These are phyloP conservation scores for Heteropelma amictum DNA, from an alignment of 2,888 invertebrate genomes.

Conservation along the genomic window DNA sequence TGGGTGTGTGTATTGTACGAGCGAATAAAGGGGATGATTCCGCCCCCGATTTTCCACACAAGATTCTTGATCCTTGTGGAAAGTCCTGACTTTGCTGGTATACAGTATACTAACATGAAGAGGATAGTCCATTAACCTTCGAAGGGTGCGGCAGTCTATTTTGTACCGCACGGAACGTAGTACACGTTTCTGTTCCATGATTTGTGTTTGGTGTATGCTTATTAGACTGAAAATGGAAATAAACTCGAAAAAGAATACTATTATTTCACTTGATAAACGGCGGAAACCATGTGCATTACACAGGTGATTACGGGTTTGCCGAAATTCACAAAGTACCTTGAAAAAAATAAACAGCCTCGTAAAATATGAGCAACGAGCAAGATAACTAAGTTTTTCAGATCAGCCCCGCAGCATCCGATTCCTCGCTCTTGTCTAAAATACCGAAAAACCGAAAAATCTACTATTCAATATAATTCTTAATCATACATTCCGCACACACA, in stretches of 20 bases:
- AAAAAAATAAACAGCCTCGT: too few species aligned
- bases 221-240: background rate
- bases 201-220: background rate
- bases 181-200: background rate
- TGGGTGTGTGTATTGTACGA: background rate
- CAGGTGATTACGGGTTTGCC: too few species aligned
- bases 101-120: background rate
- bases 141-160: background rate
- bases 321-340: too few species aligned
- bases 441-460: too few species aligned
- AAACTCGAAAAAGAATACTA: background rate
- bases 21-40: constrained; percentile 35
- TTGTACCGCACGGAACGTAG: background rate
- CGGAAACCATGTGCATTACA: too few species aligned
- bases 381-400: too few species aligned
- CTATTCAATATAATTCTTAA: too few species aligned
- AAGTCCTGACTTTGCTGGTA: constrained; percentile 24
- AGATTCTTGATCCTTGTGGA: constrained; percentile 37
- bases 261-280: too few species aligned
- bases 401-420: too few species aligned
- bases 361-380: too few species aligned
- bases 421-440: too few species aligned
- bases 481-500: too few species aligned
- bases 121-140: constrained; percentile 5
- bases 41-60: constrained; percentile 12